Evolutionary conservation across 2,797 vertebrate genomes (phyloP).

Genomic region (Hypotaenidia philippensis): DNA sequence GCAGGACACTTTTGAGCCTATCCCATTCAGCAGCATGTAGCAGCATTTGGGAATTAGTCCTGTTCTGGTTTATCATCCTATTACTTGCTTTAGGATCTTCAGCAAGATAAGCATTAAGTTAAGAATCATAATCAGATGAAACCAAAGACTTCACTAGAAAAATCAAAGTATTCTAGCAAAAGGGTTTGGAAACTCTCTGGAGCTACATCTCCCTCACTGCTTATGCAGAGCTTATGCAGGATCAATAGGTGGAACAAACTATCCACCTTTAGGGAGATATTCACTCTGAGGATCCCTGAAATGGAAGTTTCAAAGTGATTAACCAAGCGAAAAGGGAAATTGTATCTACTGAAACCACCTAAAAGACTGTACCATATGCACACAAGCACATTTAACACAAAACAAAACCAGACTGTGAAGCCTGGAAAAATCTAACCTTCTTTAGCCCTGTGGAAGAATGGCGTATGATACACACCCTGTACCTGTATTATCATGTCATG

Average conservation of each 20-base stretch:
- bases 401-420: not conserved
- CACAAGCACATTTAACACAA: not conserved
- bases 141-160: not conserved
- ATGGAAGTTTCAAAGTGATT: conserved; percentile 28
- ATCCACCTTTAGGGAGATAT: conserved; percentile 13
- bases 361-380: not conserved
- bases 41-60: not conserved
- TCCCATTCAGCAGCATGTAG: accelerated
- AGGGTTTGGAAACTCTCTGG: not conserved
- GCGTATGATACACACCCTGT: not conserved
- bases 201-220: not conserved
- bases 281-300: conserved; percentile 4
- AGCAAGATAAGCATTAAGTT: not conserved
- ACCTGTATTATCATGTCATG: accelerated
- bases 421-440: not conserved
- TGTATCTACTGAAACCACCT: not conserved
- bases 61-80: not conserved
- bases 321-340: not conserved
- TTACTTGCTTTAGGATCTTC: not conserved
- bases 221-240: not conserved
- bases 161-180: not conserved
- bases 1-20: not conserved
- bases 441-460: not conserved
- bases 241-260: conserved; percentile 50
- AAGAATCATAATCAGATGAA: conserved; percentile 11